These are phyloP conservation scores for Ethmia dodecea DNA, from an alignment of 2,888 invertebrate genomes.

Conservation along the genomic window DNA sequence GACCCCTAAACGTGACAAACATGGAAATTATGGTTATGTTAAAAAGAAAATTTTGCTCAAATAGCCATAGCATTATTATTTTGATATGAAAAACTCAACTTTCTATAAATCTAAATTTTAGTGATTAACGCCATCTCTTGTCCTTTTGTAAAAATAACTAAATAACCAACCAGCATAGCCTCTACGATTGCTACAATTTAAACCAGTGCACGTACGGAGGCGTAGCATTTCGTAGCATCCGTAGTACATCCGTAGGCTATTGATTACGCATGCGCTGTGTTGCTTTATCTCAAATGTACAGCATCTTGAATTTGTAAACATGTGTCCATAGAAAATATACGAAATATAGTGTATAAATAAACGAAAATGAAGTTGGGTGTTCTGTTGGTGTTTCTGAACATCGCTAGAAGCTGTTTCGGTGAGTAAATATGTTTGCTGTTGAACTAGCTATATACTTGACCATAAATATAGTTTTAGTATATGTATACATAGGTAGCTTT, in stretches of 20 bases:
- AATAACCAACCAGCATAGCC: too few relatives aligned
- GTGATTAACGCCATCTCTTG: too few relatives aligned
- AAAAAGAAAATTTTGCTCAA: too few relatives aligned
- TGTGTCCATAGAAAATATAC: slow-evolving; percentile 26
- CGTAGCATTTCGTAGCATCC: slow-evolving; percentile 12
- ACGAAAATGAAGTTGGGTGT: slow-evolving; percentile 45
- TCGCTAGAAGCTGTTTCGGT: slow-evolving; percentile 42
- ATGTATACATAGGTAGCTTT: background rate
- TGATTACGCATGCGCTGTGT: slow-evolving; percentile 61
- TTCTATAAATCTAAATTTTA: too few relatives aligned
- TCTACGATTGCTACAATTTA: slow-evolving; percentile 5
- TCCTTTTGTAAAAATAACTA: too few relatives aligned
- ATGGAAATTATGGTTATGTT: too few relatives aligned
- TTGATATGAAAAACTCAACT: too few relatives aligned
- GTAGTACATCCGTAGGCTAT: slow-evolving; percentile 33
- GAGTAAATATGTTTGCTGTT: too few relatives aligned
- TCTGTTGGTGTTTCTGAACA: slow-evolving; percentile 39
- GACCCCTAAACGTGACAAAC: too few relatives aligned
- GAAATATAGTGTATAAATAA: slow-evolving; percentile 11
- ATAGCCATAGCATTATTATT: too few relatives aligned
- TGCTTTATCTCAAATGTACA: slow-evolving; percentile 21
- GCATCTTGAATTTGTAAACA: slow-evolving; percentile 38
- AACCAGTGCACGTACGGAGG: background rate
- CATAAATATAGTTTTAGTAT: background rate
- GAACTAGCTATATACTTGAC: too few relatives aligned